phyloP scores from a whole-genome alignment of 2,888 invertebrate species.

The Torymus auratus region DNA sequence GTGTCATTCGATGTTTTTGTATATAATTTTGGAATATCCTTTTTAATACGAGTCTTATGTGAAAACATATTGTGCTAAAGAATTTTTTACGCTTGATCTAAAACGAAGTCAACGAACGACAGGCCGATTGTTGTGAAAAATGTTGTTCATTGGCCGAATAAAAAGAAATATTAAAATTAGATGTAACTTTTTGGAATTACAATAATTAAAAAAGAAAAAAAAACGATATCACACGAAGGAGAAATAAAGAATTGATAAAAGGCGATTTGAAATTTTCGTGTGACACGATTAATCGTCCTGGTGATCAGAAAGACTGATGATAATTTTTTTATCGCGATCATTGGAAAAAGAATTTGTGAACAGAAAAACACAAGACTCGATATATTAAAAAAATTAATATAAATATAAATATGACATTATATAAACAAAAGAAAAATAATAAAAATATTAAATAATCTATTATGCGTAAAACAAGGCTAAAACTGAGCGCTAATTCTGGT shows the following conservation, averaged over 20 bases:
- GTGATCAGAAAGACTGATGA: slow-evolving; percentile 56
- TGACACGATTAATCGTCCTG: slow-evolving; percentile 35
- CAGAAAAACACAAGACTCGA: slow-evolving; percentile 36
- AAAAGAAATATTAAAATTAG: too few species aligned
- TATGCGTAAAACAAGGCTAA: slow-evolving; percentile 24
- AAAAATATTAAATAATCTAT: slow-evolving; percentile 39
- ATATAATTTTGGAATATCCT: slow-evolving; percentile 14
- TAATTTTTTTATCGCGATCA: slow-evolving; percentile 35
- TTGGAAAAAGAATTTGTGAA: slow-evolving; percentile 24
- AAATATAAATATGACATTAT: slow-evolving; percentile 37
- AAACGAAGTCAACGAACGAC: slow-evolving; percentile 11
- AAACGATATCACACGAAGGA: background rate
- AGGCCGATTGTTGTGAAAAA: slow-evolving; percentile 10
- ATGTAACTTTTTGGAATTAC: too few species aligned
- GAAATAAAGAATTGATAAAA: slow-evolving; percentile 1
- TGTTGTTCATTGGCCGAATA: background rate
- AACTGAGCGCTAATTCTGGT: slow-evolving; percentile 40
- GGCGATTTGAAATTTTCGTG: slow-evolving; percentile 31
- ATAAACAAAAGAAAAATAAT: slow-evolving; percentile 41
- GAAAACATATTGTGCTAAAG: slow-evolving; percentile 1
- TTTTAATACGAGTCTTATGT: slow-evolving; percentile 22
- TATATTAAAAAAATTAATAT: slow-evolving; percentile 32
- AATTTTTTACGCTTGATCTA: slow-evolving; percentile 15
- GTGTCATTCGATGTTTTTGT: slow-evolving; percentile 21
- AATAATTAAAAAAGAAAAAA: slow-evolving; percentile 2